Evolutionary conservation across 1,140 invertebrate genomes (phyloP).

Genomic region (Scylla paramamosain): DNA sequence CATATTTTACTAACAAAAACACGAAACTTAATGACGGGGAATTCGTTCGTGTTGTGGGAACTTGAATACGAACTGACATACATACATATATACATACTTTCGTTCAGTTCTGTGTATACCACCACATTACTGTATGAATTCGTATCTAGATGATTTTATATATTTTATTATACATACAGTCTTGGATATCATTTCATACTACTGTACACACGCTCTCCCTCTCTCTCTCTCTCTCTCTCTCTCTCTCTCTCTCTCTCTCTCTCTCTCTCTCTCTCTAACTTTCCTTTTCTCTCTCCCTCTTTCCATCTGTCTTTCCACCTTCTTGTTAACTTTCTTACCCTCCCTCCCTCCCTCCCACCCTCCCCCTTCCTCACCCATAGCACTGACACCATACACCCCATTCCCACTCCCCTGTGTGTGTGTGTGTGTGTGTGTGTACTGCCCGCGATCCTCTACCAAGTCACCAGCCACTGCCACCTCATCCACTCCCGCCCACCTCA

Average conservation of each 20-base stretch:
- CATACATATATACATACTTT: background rate
- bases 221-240: constrained; percentile 40
- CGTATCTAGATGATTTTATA: background rate
- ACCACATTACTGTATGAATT: no score
- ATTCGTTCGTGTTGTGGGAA: no score
- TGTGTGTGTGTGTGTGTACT: background rate
- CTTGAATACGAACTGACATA: background rate
- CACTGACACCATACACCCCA: background rate
- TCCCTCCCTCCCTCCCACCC: background rate
- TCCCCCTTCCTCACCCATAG: background rate
- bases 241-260: constrained; percentile 40
- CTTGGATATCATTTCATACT: no score
- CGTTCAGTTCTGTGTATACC: no score
- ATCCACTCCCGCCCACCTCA: background rate
- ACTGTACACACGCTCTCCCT: background rate
- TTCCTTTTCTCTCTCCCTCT: constrained; percentile 21
- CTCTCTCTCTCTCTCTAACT: constrained; percentile 15
- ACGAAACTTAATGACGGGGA: no score
- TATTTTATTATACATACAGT: background rate
- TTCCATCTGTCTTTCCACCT: background rate
- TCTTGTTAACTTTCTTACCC: background rate
- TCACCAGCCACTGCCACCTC: background rate
- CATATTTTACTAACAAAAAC: no score
- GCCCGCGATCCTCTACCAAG: background rate
- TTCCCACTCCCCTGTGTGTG: background rate